phyloP scores from a whole-genome alignment of 2,113 vertebrate genomes.

The Lathamus discolor region DNA sequence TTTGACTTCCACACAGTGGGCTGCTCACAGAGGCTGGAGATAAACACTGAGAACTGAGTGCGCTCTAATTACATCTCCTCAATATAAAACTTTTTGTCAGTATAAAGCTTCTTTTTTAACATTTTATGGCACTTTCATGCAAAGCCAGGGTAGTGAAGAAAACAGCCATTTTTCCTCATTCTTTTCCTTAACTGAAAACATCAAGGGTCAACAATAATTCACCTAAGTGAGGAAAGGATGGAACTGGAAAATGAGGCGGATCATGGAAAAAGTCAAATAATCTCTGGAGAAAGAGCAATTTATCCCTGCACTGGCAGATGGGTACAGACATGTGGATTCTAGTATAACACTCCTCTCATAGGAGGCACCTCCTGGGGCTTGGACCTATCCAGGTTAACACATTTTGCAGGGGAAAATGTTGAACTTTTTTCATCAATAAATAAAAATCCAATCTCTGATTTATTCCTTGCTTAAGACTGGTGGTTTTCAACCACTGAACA shows the following conservation, averaged over 20 bases:
- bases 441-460: not conserved
- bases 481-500: not conserved
- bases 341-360: not conserved
- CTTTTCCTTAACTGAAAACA: not conserved
- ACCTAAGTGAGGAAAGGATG: not conserved
- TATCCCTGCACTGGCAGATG: not conserved
- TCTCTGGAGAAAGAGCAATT: not conserved
- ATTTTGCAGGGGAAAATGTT: not conserved
- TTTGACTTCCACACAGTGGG: not conserved
- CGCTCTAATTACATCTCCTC: not conserved
- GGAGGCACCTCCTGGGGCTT: not conserved
- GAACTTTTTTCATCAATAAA: not conserved
- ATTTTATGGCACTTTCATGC: not conserved
- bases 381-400: not conserved
- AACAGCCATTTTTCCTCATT: not conserved
- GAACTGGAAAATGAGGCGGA: not conserved
- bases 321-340: not conserved
- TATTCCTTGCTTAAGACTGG: not conserved
- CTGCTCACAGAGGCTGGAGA: conserved; percentile 9
- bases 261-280: not conserved
- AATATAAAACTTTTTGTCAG: not conserved
- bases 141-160: not conserved
- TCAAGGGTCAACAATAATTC: conserved; percentile 3
- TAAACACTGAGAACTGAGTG: not conserved
- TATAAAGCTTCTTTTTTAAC: not conserved